Percentiles rank a stretch among this genome's conserved stretches.
These are phyloP conservation scores for Taxidea taxus DNA, from an alignment of 2,113 vertebrate genomes.

Conservation along the genomic window DNA sequence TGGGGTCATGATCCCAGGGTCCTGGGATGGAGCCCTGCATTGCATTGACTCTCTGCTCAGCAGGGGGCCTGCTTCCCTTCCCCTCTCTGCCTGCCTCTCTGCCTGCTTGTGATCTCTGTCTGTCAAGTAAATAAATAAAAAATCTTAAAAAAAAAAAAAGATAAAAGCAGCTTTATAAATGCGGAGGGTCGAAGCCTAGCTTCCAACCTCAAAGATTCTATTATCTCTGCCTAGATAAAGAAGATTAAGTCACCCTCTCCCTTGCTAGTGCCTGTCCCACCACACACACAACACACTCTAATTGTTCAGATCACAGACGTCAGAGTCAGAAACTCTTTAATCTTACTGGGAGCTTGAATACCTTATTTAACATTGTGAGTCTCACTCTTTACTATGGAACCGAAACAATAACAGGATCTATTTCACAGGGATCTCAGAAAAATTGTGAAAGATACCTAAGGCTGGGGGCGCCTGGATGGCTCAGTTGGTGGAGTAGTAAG, in stretches of 20 bases:
- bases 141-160: too few relatives aligned
- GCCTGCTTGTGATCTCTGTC: too few relatives aligned
- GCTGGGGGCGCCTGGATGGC: neutral
- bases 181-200: neutral
- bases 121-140: too few relatives aligned
- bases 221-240: neutral
- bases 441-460: neutral
- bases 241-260: neutral
- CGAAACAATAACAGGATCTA: neutral
- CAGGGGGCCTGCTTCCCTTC: too few relatives aligned
- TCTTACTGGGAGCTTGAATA: neutral
- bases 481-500: neutral
- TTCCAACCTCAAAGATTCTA: neutral
- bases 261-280: fast-evolving
- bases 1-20: too few relatives aligned
- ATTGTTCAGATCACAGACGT: neutral
- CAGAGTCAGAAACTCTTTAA: neutral
- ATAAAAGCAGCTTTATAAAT: neutral
- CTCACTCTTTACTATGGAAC: neutral
- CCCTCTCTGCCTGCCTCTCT: too few relatives aligned
- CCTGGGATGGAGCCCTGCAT: too few relatives aligned
- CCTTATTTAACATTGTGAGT: neutral
- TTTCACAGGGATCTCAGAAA: neutral
- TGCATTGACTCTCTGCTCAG: too few relatives aligned
- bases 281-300: neutral